Evolutionary conservation across 2,888 invertebrate genomes (phyloP).

Genomic region (Malthinus flaveolus): DNA sequence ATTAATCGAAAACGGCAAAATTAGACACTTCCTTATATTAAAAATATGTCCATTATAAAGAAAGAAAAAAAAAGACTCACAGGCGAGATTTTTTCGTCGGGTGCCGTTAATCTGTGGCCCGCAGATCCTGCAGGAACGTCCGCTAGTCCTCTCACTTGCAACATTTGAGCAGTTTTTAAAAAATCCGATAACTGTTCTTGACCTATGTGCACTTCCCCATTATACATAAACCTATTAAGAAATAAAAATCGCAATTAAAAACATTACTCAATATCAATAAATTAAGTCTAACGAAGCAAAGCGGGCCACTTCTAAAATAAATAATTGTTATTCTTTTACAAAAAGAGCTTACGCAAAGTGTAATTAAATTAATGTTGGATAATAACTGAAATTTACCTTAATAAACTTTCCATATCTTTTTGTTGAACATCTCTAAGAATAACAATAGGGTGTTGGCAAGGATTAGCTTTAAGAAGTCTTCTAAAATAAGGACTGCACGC

Average conservation of each 20-base stretch:
- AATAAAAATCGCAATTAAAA: neutral
- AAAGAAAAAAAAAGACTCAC: slow-evolving; percentile 56
- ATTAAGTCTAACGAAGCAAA: too few relatives aligned
- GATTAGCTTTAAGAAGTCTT: slow-evolving; percentile 84
- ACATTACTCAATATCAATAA: too few relatives aligned
- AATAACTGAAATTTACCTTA: slow-evolving; percentile 61
- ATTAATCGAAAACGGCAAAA: neutral
- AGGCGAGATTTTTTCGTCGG: slow-evolving; percentile 69
- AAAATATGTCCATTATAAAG: neutral
- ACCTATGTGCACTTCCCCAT: slow-evolving; percentile 87
- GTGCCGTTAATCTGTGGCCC: slow-evolving; percentile 50
- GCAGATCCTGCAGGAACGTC: slow-evolving; percentile 67
- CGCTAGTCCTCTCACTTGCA: slow-evolving; percentile 84
- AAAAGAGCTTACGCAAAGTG: too few relatives aligned
- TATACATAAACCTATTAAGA: slow-evolving; percentile 79
- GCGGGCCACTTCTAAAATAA: neutral
- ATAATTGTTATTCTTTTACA: neutral
- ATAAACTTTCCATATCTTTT: slow-evolving; percentile 83
- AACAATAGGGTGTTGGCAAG: slow-evolving; percentile 88
- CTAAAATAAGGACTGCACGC: slow-evolving; percentile 94
- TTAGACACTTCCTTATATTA: neutral
- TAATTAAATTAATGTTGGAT: neutral
- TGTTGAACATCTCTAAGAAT: slow-evolving; percentile 84
- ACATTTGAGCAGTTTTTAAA: slow-evolving; percentile 82
- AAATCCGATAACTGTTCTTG: slow-evolving; percentile 86